Evolutionary conservation across 2,888 invertebrate species (phyloP), one percentile per base, ranked within the genome.

Genomic region (Stenichneumon culpator): DNA sequence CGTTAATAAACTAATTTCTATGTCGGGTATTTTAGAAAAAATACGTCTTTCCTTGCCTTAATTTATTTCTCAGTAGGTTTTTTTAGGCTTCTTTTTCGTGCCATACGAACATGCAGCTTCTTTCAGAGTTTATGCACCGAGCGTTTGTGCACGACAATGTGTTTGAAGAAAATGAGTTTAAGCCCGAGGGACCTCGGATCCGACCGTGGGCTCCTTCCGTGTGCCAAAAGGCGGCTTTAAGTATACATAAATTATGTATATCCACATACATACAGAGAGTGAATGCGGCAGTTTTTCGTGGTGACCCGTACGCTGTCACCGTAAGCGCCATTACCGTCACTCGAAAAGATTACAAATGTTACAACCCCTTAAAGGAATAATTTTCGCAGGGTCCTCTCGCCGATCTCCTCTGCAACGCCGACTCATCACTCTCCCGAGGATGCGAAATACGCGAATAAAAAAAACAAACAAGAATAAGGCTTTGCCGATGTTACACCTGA

Each of bases 281-380:
- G 36, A 65, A 22, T 79, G 70, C 28, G 16, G 28, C 28, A 50
- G 25, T 47, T 44, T 72, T 72, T 36, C 22, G 54, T 50, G 65
- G 79, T 16, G 47, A 44, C 65, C 54, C 50, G n/a, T 83, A 77
- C 57, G 83, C 70, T 79, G 69, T 82, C 81, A 85, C 83, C 83
- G 85, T 39, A 83, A 85, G 84, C 84, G 60, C 82, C 67, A 80
- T 85, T 86, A 85, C 83, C 81, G 69, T 67, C 72, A 75, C 77
- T 77, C 82, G 77, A 80, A 79, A 44, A 84, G 87, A 89, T 90
- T 88, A 87, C 88, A 89, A 89, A 88, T 78, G 63, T 86, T 88
- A 81, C 68, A 78, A 70, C 74, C 32, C 63, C 80, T 81, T 75
- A 82, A 87, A 67, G 77, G 54, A 57, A 87, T 80, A 81, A 72